phyloP scores from a whole-genome alignment of 2,888 invertebrate species.

The Pammene fasciana region DNA sequence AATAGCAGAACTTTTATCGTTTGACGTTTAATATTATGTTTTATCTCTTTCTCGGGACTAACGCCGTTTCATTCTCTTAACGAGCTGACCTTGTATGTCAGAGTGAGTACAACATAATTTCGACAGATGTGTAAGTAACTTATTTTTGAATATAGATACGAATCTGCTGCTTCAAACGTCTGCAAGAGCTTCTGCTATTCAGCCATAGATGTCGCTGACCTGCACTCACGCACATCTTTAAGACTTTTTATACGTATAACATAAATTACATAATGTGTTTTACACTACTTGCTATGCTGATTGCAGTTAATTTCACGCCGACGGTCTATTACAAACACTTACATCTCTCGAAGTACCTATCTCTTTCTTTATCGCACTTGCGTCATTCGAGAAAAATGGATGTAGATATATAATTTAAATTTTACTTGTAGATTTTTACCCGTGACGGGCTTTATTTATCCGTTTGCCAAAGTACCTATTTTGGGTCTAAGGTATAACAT shows the following conservation, averaged over 20 bases:
- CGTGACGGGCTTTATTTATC: too few species aligned
- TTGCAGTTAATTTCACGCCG: too few species aligned
- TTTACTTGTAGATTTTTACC: too few species aligned
- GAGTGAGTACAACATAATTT: conserved; percentile 1
- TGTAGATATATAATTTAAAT: too few species aligned
- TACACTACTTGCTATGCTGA: too few species aligned
- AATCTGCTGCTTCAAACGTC: neutral
- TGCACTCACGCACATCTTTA: neutral
- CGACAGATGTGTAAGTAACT: neutral
- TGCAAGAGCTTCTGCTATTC: neutral
- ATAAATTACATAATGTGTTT: neutral
- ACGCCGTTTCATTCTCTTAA: neutral
- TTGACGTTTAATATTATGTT: too few species aligned
- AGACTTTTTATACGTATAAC: neutral
- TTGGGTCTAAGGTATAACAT: too few species aligned
- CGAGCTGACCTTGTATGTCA: neutral
- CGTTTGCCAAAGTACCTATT: too few species aligned
- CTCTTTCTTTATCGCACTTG: too few species aligned
- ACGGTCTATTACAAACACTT: too few species aligned
- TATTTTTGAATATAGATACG: neutral
- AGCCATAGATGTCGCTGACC: conserved; percentile 22
- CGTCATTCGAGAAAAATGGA: too few species aligned
- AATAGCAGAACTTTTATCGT: conserved; percentile 45
- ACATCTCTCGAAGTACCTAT: too few species aligned
- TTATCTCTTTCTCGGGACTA: conserved; percentile 7